Conservation (phyloP, 1,140 invertebrate species). For the Aethina tumida region DNA sequence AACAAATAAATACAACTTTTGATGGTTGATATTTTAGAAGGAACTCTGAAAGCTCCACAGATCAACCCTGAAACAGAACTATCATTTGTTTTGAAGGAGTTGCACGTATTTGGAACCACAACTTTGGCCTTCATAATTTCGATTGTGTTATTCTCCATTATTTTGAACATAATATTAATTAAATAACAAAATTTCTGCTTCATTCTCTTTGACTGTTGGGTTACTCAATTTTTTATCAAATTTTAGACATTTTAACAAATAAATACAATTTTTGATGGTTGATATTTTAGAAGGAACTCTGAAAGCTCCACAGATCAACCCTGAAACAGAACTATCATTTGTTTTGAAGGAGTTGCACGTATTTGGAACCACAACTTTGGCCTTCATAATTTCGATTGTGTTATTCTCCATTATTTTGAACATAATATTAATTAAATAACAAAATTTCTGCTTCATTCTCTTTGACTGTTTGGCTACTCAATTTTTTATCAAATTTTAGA, state of each 20-base stretch:
- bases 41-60: constrained; percentile 21
- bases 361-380: constrained; percentile 10
- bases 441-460: too few species aligned
- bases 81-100: constrained; percentile 15
- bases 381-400: constrained; percentile 34
- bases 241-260: too few species aligned
- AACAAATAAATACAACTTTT: too few species aligned
- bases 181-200: too few species aligned
- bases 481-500: too few species aligned
- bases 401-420: constrained; percentile 23
- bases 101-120: constrained; percentile 16
- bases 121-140: constrained; percentile 30
- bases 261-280: too few species aligned
- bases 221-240: too few species aligned
- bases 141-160: constrained; percentile 29
- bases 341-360: constrained; percentile 20
- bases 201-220: too few species aligned
- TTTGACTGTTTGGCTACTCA: too few species aligned
- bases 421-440: too few species aligned
- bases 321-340: not conserved
- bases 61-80: constrained; percentile 8
- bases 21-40: constrained; percentile 20
- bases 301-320: constrained; percentile 18
- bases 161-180: constrained; percentile 17
- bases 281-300: constrained; percentile 21